Evolutionary conservation across 2,797 vertebrate genomes (phyloP), one percentile per base, ranked within the genome.

Genomic region (Sebastes taczanowskii): DNA sequence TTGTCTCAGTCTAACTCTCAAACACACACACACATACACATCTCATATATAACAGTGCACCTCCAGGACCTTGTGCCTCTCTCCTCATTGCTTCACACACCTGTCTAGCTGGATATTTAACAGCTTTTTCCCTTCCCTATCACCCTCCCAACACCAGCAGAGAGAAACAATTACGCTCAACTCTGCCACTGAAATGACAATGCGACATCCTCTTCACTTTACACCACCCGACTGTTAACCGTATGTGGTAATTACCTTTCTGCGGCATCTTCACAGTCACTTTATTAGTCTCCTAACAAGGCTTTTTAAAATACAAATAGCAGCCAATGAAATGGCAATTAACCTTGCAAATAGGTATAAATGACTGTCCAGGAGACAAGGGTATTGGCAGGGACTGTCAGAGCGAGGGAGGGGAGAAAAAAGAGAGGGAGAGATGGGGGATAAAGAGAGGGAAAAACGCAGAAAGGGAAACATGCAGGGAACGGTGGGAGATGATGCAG

Each of bases 261-360:
- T 83, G 85, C 91, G 73, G 86, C 88, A 89, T 93, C 93, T 93
- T 94, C 91, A 85, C 93, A 89, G 92, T 89, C 90, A 94, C 93
- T 95, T 94, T 94, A 95, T 95, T 94, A 94, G 92, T 85, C 90
- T 88, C 90, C 91, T 94, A 94, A 95, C 92, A 93, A 93, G 93
- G 89, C 84, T 82, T 94, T 91, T 90, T 25, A 80, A 92, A 91
- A 90, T 92, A 95, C 92, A 95, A 95, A 95, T 94, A 94, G 91
- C 87, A 91, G 76, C 87, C 93, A 93, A 94, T 95, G 90, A 95
- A 96, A 94, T 91, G 92, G 90, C 92, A 96, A 94, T 96, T 95
- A 95, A 96, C 94, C 92, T 94, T 90, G 86, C 91, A 95, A 96
- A 94, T 95, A 90, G 86, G 91, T 92, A 90, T 93, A 94, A 95